These are phyloP conservation scores for Dryomyza anilis DNA, from an alignment of 2,888 invertebrate species.

Conservation along the genomic window DNA sequence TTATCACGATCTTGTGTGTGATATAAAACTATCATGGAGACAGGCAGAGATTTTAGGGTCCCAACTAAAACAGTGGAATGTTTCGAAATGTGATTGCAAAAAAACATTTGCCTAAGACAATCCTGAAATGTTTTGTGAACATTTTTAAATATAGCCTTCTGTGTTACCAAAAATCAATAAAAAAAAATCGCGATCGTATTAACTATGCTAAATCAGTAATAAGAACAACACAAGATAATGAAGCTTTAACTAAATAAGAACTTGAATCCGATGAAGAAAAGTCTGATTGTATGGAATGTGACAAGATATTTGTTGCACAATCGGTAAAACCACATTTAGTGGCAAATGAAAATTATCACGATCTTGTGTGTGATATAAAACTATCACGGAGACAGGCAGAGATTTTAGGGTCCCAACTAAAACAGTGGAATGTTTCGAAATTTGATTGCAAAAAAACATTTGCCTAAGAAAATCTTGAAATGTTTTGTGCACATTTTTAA, in stretches of 20 bases:
- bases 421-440: conserved; percentile 14
- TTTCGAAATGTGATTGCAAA: conserved; percentile 1
- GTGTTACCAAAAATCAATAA: too few species aligned
- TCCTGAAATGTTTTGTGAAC: too few species aligned
- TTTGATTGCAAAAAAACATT: conserved; percentile 6
- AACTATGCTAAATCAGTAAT: not conserved
- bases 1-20: not conserved
- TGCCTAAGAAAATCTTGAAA: too few species aligned
- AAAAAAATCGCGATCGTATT: not conserved
- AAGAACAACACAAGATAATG: too few species aligned
- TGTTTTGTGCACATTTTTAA: too few species aligned
- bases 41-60: not conserved
- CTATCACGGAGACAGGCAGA: conserved; percentile 13
- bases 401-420: conserved; percentile 9
- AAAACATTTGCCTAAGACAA: conserved; percentile 1
- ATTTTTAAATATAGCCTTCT: too few species aligned
- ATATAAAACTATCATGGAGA: not conserved
- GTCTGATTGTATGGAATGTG: too few species aligned
- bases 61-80: conserved; percentile 11
- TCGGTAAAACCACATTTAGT: conserved; percentile 7
- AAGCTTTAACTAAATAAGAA: too few species aligned
- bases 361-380: conserved; percentile 7
- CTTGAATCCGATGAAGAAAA: too few species aligned
- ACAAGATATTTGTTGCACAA: too few species aligned
- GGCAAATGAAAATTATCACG: conserved; percentile 6